Evolutionary conservation across 2,888 invertebrate genomes (phyloP).

Genomic region (Drosophila macrospina): DNA sequence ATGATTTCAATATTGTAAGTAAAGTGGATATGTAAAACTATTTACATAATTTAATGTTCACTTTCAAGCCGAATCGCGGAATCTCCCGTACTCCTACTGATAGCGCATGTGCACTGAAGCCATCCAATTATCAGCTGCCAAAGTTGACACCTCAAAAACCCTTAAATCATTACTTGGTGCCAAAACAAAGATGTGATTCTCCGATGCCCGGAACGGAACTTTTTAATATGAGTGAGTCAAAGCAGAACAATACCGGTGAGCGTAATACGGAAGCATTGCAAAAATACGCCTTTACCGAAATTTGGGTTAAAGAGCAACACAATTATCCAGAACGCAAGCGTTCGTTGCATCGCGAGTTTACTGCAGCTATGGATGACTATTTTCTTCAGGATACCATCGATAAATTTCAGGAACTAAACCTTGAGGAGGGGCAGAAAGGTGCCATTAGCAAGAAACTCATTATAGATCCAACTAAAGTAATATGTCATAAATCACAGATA

Average conservation of each 20-base stretch:
- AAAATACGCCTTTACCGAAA: constrained; percentile 51
- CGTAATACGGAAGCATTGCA: constrained; percentile 12
- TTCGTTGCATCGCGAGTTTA: constrained; percentile 20
- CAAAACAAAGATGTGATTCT: not conserved
- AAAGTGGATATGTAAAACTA: not conserved
- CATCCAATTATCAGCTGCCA: not conserved
- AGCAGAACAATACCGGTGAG: not conserved
- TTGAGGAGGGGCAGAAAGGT: constrained; percentile 7
- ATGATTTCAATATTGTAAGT: constrained; percentile 15
- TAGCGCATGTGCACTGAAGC: not conserved
- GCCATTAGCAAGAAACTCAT: not conserved
- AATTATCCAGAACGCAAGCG: not conserved
- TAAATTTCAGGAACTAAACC: not conserved
- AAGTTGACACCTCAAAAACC: not conserved
- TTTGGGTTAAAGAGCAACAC: constrained; percentile 55
- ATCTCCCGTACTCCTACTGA: not conserved
- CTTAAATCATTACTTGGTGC: constrained; percentile 20
- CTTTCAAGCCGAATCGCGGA: not conserved
- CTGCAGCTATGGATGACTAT: constrained; percentile 41
- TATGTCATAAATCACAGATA: not conserved
- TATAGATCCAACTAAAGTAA: constrained; percentile 8
- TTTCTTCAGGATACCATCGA: constrained; percentile 5
- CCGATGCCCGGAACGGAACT: constrained; percentile 23
- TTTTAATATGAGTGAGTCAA: constrained; percentile 26
- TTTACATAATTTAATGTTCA: too few species aligned